Base-by-base conservation (phyloP, 2,888 invertebrate species). In the Synanthedon myopaeformis region DNA sequence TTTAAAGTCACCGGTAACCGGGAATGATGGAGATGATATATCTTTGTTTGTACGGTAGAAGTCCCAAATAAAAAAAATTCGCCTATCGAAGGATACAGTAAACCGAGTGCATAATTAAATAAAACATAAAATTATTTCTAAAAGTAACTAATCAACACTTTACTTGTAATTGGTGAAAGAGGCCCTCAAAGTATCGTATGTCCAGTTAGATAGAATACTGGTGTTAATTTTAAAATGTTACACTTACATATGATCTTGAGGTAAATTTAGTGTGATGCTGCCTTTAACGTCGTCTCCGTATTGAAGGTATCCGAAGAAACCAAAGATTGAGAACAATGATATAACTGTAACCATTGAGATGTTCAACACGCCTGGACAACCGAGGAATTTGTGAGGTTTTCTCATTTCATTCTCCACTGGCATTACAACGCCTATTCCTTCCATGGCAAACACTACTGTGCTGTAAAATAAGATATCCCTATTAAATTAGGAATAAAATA, bases 401-500 rank as follows among this genome's bases (percentile, higher is more conserved):
- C 89, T 89, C 97, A 98, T 97, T 48, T 93, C 94, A 74, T 97
- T 97, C 76, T 97, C 97, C 14, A 98, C 91, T 0, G 98, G 98
- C 90, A 98, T 92, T 11, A 98, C 94, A 51, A 93, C 93, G 52
- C 95, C 95, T 57, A 99, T 98, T 41, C 96, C 97, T 87, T 99
- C 99, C 91, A 99, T 98, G 3, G 99, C 96, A 74, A 97, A 99
- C 61, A 99, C 93, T 0, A 97, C 98, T 0, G 97, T 98, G 53
- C 98, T 90, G 71, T n/a, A n/a, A 45, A 70, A 63, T 17, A 35
- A 35, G 3, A 10, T 35, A 35, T 35, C 35, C 2, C 35, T 2
- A 10, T 35, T 35, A 35, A 28, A 28, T 28, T 28, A 2, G 28
- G 28, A 28, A 8, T 35, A 6, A 35, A 2, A 35, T 35, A 10